Conservation (phyloP, 2,113 vertebrate species). For the Ibidorhyncha struthersii region DNA sequence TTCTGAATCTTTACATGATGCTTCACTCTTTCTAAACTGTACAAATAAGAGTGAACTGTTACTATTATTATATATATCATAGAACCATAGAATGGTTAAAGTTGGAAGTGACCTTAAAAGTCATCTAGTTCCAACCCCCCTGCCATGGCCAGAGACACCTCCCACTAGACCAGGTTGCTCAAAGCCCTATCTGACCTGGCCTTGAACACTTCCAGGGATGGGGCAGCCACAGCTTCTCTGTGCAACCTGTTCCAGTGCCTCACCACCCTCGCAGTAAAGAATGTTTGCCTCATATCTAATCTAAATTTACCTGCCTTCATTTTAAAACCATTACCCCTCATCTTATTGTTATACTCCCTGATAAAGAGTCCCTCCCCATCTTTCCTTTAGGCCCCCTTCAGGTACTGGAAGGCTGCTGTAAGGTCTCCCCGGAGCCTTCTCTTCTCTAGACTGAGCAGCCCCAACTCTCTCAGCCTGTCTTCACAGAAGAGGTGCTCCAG, state of each 20-base stretch:
- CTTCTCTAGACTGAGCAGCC: not conserved
- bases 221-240: not conserved
- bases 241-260: not conserved
- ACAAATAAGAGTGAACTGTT: not conserved
- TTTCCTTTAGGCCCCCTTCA: not conserved
- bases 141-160: not conserved
- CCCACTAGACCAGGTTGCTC: not conserved
- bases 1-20: not conserved
- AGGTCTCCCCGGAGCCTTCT: not conserved
- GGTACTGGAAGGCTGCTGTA: not conserved
- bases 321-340: not conserved
- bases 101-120: not conserved
- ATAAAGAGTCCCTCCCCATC: not conserved
- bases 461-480: not conserved
- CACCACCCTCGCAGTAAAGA: not conserved
- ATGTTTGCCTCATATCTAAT: not conserved
- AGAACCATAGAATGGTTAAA: not conserved
- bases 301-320: not conserved
- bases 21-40: not conserved
- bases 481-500: not conserved
- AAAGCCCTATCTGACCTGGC: not conserved
- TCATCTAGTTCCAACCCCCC: not conserved
- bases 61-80: not conserved
- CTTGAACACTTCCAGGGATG: not conserved
- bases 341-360: not conserved